A percentile compares a stretch with the other conserved stretches of the same genome.
Conservation (phyloP, 2,888 invertebrate species). For the Ariolimax columbianus region DNA sequence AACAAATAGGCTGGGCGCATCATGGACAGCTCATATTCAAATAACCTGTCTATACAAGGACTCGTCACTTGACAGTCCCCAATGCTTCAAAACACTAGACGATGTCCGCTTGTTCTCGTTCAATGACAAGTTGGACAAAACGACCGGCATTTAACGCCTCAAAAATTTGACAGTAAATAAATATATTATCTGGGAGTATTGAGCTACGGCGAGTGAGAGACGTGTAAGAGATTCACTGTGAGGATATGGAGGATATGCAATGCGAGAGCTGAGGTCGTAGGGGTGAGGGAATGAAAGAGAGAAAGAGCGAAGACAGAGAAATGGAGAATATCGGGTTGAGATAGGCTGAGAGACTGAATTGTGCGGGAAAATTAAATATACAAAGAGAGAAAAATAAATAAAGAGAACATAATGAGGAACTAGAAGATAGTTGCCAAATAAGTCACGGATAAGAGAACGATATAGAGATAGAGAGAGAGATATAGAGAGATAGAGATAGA, state of each 20-base stretch:
- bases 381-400: too few relatives aligned
- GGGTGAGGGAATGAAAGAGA: neutral
- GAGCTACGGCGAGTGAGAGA: neutral
- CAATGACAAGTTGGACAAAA: neutral
- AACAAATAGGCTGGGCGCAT: neutral
- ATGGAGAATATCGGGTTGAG: too few relatives aligned
- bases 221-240: too few relatives aligned
- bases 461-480: too few relatives aligned
- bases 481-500: too few relatives aligned
- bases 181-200: neutral
- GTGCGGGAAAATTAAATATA: too few relatives aligned
- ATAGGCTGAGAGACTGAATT: too few relatives aligned
- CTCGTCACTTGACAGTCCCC: neutral
- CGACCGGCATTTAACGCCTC: neutral
- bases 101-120: neutral
- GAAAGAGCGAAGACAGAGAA: too few relatives aligned
- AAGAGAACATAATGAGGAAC: too few relatives aligned
- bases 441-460: too few relatives aligned
- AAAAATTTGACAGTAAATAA: slow-evolving; percentile 31
- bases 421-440: too few relatives aligned
- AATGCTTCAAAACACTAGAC: neutral
- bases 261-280: neutral
- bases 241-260: too few relatives aligned
- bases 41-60: neutral
- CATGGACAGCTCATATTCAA: neutral